Evolutionary conservation across 2,113 vertebrate species (phyloP).

Genomic region (Carollia perspicillata): DNA sequence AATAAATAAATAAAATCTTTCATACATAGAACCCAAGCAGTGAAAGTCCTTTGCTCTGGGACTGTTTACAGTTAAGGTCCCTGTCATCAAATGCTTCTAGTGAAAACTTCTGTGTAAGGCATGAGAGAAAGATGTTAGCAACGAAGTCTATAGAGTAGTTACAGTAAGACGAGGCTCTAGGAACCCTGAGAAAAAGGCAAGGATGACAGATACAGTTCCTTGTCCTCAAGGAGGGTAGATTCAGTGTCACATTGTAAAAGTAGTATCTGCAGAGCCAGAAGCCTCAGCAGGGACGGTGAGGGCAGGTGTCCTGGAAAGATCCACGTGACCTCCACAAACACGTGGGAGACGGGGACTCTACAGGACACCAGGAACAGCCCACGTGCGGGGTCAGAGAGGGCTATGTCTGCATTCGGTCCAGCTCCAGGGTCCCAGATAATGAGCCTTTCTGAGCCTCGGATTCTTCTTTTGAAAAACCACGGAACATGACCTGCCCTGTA

Average conservation of each 20-base stretch:
- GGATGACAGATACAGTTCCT: no score
- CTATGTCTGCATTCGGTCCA: neutral
- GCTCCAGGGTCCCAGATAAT: neutral
- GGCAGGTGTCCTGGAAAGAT: neutral
- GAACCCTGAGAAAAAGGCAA: neutral
- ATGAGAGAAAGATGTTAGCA: neutral
- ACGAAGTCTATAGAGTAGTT: neutral
- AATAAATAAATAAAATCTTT: no score
- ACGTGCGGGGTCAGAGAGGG: neutral
- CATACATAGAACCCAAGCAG: neutral
- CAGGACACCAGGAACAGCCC: fast-evolving
- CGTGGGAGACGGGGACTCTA: no score
- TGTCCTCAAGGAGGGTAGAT: neutral
- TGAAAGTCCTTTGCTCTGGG: neutral
- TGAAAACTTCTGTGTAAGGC: neutral
- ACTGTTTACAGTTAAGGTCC: neutral
- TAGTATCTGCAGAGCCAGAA: neutral
- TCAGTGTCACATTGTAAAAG: no score
- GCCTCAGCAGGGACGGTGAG: neutral
- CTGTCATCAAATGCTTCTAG: neutral
- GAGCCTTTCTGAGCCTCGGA: neutral
- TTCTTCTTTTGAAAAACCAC: neutral
- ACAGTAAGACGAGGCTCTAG: neutral
- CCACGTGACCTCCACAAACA: fast-evolving
- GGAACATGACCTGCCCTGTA: neutral